Conservation (phyloP, 2,888 invertebrate genomes). For the Drosophila diplacantha region DNA sequence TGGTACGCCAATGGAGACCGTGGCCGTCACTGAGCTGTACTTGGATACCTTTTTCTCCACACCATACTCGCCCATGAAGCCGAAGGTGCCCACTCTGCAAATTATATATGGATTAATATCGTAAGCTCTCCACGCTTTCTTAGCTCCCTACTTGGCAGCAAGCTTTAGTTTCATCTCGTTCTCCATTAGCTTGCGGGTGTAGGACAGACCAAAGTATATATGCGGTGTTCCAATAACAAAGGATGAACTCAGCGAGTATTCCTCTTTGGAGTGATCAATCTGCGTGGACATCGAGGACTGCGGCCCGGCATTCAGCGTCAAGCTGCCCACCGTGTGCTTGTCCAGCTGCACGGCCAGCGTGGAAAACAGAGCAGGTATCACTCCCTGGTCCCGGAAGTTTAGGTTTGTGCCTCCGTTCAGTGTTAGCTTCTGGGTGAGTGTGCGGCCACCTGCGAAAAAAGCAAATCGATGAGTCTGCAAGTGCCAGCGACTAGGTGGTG, state of each 20-base stretch:
- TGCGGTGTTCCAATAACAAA: constrained; percentile 90
- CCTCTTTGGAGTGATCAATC: constrained; percentile 87
- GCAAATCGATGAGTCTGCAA: neutral
- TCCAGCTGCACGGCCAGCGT: constrained; percentile 91
- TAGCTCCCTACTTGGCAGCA: constrained; percentile 85
- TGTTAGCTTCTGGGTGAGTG: constrained; percentile 59
- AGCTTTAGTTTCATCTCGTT: constrained; percentile 87
- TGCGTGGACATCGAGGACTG: constrained; percentile 89
- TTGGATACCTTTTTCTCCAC: constrained; percentile 95
- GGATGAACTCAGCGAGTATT: constrained; percentile 83
- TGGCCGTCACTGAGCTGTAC: constrained; percentile 91
- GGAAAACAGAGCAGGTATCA: constrained; percentile 86
- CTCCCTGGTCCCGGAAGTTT: constrained; percentile 87
- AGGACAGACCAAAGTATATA: constrained; percentile 86
- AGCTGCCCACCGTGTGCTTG: constrained; percentile 90
- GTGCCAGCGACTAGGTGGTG: neutral
- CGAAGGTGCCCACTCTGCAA: constrained; percentile 90
- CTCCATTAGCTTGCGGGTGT: constrained; percentile 88
- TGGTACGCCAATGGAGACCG: constrained; percentile 90
- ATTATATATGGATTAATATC: neutral
- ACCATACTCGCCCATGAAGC: constrained; percentile 92
- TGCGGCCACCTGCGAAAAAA: constrained; percentile 61
- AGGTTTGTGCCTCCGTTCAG: constrained; percentile 85
- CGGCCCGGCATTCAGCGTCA: constrained; percentile 87
- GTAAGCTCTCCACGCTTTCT: too few species aligned